Conservation (phyloP, 2,888 invertebrate genomes). For the Lepidocyrtinus sp. region DNA sequence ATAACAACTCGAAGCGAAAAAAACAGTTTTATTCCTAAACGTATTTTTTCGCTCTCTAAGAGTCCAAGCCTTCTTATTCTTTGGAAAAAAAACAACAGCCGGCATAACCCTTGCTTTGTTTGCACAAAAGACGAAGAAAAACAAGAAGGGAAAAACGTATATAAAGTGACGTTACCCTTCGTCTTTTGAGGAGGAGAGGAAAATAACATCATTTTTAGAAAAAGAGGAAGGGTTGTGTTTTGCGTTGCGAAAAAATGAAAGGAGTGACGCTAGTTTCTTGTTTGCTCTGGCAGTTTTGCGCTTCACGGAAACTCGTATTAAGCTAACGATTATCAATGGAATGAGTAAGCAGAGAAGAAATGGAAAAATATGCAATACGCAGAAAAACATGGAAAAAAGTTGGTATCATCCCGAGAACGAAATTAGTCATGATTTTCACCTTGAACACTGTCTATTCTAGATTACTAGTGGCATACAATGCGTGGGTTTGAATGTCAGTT, state of each 20-base stretch:
- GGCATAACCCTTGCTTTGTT: not conserved
- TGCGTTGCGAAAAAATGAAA: not conserved
- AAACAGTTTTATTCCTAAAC: conserved; percentile 18
- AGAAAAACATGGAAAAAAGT: not conserved
- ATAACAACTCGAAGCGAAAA: not conserved
- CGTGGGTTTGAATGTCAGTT: not conserved
- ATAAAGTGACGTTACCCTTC: not conserved
- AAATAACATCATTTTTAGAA: conserved; percentile 4
- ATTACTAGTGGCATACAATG: too few species aligned
- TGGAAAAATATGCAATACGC: not conserved
- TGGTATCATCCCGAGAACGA: not conserved
- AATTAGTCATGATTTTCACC: conserved; percentile 17
- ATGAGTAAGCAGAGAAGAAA: not conserved
- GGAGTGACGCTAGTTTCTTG: not conserved
- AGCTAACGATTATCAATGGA: not conserved
- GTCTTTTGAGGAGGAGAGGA: not conserved
- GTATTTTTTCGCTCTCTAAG: not conserved
- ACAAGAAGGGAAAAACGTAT: not conserved
- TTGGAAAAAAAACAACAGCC: conserved; percentile 16
- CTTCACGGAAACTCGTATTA: conserved; percentile 17
- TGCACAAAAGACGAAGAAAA: not conserved
- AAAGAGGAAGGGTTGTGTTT: conserved; percentile 16
- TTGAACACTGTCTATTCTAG: not conserved
- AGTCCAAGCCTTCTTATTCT: not conserved
- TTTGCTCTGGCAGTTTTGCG: conserved; percentile 35